Evolutionary conservation across 2,888 invertebrate species (phyloP), one percentile per base, ranked within the genome.

Genomic region (Saturnia japonica): DNA sequence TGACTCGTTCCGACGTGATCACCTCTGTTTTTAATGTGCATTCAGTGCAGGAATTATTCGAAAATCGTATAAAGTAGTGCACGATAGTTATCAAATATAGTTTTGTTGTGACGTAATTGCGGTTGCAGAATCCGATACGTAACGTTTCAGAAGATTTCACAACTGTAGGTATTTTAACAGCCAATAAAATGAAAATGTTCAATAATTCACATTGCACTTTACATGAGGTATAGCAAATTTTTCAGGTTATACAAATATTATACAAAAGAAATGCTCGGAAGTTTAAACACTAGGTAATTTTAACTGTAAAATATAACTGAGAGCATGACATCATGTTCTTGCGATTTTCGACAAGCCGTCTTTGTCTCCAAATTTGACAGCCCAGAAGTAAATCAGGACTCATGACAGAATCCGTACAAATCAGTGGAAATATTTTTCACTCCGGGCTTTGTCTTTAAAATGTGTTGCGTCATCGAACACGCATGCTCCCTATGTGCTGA

Each of bases 361-460:
- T 93, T 93, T 94, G 92, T 93, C 85, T 89, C 84, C 78, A 80
- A 80, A 82, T 80, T 79, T 87, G 88, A 88, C 89, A 91, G 89
- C 87, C 47, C 54, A 60, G 28, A 60, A 86, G 89, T 93, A 93
- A 93, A 94, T 94, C 90, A 88, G 81, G 73, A 72, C 77, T 75
- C 82, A 80, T 90, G 93, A 91, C 93, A 93, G 84, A 87, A 82
- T 84, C 82, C 86, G 83, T 85, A 87, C 86, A 86, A 89, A 87
- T 86, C 85, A 82, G 80, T 79, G 78, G 84, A 85, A 90, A 90
- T 90, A 89, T 88, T 89, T 89, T 89, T 89, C 76, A 75, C 72
- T 74, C 75, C 72, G 76, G 78, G 69, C 76, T 76, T 74, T 75
- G 75, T 80, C 72, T 73, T 74, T 73, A 73, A 72, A 70, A 60